These are phyloP conservation scores for Aspidoscelis tigris DNA, from an alignment of 2,113 vertebrate genomes.

Conservation along the genomic window DNA sequence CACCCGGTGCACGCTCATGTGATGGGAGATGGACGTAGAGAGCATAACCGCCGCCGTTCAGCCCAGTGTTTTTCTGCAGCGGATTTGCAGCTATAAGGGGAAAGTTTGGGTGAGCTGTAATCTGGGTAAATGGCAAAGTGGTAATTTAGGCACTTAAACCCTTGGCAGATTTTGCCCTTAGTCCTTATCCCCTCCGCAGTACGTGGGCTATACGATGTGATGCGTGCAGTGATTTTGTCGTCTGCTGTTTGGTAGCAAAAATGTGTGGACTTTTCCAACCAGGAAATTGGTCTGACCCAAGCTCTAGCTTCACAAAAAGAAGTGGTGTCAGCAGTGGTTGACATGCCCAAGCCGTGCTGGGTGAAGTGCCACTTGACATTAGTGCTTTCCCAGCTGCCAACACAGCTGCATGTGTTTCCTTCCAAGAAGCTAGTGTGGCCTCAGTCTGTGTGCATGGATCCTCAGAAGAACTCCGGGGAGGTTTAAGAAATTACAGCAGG, in stretches of 20 bases:
- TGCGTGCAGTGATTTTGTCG: background rate
- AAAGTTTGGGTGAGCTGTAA: background rate
- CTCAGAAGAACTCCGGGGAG: background rate
- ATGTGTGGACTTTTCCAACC: background rate
- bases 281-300: background rate
- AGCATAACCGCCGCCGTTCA: too few relatives aligned
- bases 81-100: background rate
- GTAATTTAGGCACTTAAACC: background rate
- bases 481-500: background rate
- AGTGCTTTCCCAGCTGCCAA: background rate
- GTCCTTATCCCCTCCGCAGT: too few relatives aligned
- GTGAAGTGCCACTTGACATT: background rate
- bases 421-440: background rate
- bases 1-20: background rate
- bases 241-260: background rate
- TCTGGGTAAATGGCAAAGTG: background rate
- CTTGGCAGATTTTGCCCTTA: background rate
- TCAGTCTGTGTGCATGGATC: background rate
- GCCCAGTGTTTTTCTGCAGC: background rate
- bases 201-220: background rate
- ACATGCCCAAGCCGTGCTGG: background rate
- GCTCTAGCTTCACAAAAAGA: background rate
- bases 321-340: too few relatives aligned
- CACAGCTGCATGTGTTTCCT: background rate
- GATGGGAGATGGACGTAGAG: background rate